Conservation (phyloP, 1,140 invertebrate genomes). For the Papilio polytes region DNA sequence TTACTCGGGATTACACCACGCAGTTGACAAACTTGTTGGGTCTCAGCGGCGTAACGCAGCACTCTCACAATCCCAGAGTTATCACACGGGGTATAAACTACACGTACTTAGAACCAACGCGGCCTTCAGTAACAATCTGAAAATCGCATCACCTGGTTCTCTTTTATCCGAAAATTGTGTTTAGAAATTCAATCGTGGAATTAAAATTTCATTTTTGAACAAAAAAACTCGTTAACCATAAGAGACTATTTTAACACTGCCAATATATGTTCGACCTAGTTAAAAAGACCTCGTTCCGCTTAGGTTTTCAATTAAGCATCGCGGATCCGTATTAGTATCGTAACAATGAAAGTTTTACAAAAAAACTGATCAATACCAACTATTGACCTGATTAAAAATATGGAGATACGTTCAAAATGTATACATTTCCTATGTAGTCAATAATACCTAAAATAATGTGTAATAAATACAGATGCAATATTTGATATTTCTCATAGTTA, state of each 20-base stretch:
- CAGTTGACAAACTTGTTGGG: not conserved
- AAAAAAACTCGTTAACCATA: not conserved
- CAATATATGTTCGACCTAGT: not conserved
- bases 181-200: too few relatives aligned
- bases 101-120: too few relatives aligned
- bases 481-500: too few relatives aligned
- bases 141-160: too few relatives aligned
- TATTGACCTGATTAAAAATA: constrained; percentile 5
- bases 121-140: too few relatives aligned
- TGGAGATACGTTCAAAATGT: not conserved
- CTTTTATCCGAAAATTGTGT: too few relatives aligned
- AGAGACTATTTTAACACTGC: not conserved
- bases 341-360: constrained; percentile 21
- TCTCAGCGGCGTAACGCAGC: not conserved
- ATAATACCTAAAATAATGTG: not conserved
- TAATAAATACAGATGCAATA: too few relatives aligned
- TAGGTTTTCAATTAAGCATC: not conserved
- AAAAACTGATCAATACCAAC: constrained; percentile 13
- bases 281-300: constrained; percentile 4
- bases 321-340: constrained; percentile 3
- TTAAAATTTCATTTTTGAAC: too few relatives aligned
- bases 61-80: not conserved
- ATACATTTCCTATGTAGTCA: not conserved
- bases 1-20: not conserved
- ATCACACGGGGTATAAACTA: not conserved